phyloP scores from a whole-genome alignment of 2,888 invertebrate genomes.

The Cristatella mucedo region DNA sequence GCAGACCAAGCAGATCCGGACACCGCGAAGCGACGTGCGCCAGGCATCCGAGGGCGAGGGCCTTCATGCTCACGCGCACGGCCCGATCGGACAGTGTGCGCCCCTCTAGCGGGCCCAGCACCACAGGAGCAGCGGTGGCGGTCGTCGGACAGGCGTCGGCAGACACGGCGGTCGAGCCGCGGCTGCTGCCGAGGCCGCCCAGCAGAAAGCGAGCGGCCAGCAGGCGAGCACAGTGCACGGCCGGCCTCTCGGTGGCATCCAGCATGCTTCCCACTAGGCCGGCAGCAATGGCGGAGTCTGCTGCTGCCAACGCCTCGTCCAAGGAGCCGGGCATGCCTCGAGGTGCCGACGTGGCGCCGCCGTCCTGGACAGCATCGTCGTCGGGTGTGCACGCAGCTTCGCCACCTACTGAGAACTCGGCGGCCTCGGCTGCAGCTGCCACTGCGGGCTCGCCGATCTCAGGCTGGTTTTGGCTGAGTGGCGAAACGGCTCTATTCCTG shows the following conservation, averaged over 20 bases:
- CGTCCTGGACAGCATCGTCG: slow-evolving; percentile 8
- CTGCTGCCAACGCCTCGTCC: neutral
- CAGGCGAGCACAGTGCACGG: slow-evolving; percentile 54
- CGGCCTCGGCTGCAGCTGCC: neutral
- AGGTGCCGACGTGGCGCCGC: neutral
- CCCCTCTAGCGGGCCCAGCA: no score
- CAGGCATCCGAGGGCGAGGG: slow-evolving; percentile 66
- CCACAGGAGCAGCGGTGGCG: no score
- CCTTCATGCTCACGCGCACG: slow-evolving; percentile 75
- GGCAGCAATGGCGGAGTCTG: neutral
- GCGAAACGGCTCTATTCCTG: no score
- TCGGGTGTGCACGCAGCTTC: slow-evolving; percentile 4
- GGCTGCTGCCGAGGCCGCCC: no score
- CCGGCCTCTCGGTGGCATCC: slow-evolving; percentile 10
- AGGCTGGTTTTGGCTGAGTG: slow-evolving; percentile 21
- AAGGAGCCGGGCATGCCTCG: neutral
- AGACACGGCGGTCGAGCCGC: no score
- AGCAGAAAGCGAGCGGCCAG: slow-evolving; percentile 58
- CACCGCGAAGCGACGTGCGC: slow-evolving; percentile 59
- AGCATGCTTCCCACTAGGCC: slow-evolving; percentile 8
- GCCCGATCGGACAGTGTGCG: no score
- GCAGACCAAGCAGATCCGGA: no score
- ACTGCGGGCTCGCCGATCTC: neutral
- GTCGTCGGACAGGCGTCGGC: no score
- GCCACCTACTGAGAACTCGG: slow-evolving; percentile 9